Evolutionary conservation across 1,140 invertebrate genomes (phyloP).

Genomic region (Xylocopa sonorina): DNA sequence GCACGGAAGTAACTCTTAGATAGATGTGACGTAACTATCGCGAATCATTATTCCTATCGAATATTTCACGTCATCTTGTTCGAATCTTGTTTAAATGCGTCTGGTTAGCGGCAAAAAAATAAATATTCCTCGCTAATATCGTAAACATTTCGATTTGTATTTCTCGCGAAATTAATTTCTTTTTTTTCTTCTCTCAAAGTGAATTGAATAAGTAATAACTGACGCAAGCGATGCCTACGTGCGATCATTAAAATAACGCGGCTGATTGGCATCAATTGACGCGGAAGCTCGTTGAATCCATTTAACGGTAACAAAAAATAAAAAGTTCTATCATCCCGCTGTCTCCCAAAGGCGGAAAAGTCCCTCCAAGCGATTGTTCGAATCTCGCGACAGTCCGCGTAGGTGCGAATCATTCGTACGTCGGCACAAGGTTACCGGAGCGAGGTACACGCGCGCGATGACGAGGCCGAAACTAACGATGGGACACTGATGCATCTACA

Average conservation of each 20-base stretch:
- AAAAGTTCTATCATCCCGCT: background rate
- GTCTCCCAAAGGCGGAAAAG: background rate
- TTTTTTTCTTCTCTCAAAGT: background rate
- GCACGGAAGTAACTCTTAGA: background rate
- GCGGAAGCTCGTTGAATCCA: conserved; percentile 1
- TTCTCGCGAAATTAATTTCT: background rate
- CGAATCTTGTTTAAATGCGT: background rate
- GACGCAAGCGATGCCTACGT: conserved; percentile 6
- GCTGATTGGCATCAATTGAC: conserved; percentile 23
- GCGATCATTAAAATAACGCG: conserved; percentile 4
- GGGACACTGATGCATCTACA: conserved; percentile 11
- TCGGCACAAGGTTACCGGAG: conserved; percentile 32
- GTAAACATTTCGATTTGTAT: too few relatives aligned
- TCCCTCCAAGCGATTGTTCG: too few relatives aligned
- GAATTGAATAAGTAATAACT: conserved; percentile 5
- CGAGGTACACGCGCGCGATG: conserved; percentile 6
- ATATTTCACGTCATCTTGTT: background rate
- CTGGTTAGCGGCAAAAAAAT: too few relatives aligned
- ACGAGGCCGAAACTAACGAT: conserved; percentile 28
- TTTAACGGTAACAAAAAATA: background rate
- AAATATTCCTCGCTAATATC: too few relatives aligned
- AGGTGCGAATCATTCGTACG: conserved; percentile 19
- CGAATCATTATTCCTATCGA: background rate
- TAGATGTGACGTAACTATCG: background rate
- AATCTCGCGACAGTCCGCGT: background rate